Evolutionary conservation across 1,140 invertebrate species (phyloP).

Genomic region (Drosophila tristis): DNA sequence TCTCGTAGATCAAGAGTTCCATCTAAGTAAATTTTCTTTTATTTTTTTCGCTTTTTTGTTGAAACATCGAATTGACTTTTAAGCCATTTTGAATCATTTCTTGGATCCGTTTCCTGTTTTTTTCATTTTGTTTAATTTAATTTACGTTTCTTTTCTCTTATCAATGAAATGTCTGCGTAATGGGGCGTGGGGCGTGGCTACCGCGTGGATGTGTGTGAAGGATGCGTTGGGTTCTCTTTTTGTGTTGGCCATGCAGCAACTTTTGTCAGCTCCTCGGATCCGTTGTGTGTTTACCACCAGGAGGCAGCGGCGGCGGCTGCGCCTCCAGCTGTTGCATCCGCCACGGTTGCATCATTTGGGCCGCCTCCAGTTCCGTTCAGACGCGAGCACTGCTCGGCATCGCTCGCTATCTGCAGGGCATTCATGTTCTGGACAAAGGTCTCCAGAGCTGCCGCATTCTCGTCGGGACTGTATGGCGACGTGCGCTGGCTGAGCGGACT

Average conservation of each 20-base stretch:
- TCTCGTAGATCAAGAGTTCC: slow-evolving; percentile 26
- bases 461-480: slow-evolving; percentile 76
- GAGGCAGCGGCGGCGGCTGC: slow-evolving; percentile 55
- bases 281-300: slow-evolving; percentile 66
- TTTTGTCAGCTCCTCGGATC: slow-evolving; percentile 36
- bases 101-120: slow-evolving; percentile 48
- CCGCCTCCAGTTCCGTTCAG: slow-evolving; percentile 62
- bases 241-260: slow-evolving; percentile 43
- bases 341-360: slow-evolving; percentile 40
- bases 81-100: slow-evolving; percentile 74
- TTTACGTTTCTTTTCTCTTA: slow-evolving; percentile 41
- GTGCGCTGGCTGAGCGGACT: slow-evolving; percentile 76
- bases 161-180: slow-evolving; percentile 69
- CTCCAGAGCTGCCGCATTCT: slow-evolving; percentile 71
- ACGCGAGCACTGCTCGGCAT: slow-evolving; percentile 72
- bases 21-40: slow-evolving; percentile 75
- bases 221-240: slow-evolving; percentile 32
- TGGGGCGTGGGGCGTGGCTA: slow-evolving; percentile 37
- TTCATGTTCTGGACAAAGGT: slow-evolving; percentile 81
- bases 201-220: slow-evolving; percentile 47
- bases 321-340: slow-evolving; percentile 57
- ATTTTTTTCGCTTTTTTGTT: slow-evolving; percentile 64
- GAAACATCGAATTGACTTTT: slow-evolving; percentile 80
- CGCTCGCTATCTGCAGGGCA: slow-evolving; percentile 69
- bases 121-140: slow-evolving; percentile 23